A percentile compares a stretch with the other conserved stretches of the same genome.
These are phyloP conservation scores for Arbacia lixula DNA, from an alignment of 53 echinoderm and acorn worm species.

Conservation along the genomic window DNA sequence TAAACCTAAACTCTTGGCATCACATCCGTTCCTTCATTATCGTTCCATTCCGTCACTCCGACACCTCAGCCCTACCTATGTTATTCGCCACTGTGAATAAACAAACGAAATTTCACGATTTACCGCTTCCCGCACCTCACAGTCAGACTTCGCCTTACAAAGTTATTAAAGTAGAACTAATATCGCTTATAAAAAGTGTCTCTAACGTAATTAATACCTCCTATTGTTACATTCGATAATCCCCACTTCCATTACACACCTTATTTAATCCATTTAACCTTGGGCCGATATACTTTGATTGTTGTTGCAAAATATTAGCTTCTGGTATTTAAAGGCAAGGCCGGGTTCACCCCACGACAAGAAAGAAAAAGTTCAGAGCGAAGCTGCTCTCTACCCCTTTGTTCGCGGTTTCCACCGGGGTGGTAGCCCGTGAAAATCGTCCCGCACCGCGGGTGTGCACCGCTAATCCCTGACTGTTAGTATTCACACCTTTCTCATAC, in stretches of 20 bases:
- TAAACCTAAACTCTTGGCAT: too few species aligned
- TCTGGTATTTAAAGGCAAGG: neutral
- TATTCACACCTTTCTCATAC: slow-evolving; percentile 36
- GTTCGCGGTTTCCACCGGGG: slow-evolving; percentile 36
- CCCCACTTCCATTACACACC: slow-evolving; percentile 11
- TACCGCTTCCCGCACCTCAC: too few species aligned
- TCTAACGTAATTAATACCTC: neutral
- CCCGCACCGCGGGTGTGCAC: slow-evolving; percentile 6
- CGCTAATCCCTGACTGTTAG: slow-evolving; percentile 18
- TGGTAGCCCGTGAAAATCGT: slow-evolving; percentile 40
- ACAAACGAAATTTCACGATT: too few species aligned
- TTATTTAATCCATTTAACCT: slow-evolving; percentile 24
- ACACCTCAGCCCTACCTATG: too few species aligned
- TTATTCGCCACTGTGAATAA: too few species aligned
- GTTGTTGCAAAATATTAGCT: slow-evolving; percentile 35
- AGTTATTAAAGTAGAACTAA: too few species aligned
- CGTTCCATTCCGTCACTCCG: too few species aligned
- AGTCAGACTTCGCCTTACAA: too few species aligned
- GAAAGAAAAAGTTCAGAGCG: neutral
- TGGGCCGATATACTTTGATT: slow-evolving; percentile 12
- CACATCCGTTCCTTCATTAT: too few species aligned
- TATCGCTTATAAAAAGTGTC: neutral
- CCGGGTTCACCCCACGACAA: neutral
- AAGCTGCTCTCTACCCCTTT: too few species aligned
- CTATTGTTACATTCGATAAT: neutral